Conservation (phyloP, 2,113 vertebrate species). For the Prochilodus magdalenae region DNA sequence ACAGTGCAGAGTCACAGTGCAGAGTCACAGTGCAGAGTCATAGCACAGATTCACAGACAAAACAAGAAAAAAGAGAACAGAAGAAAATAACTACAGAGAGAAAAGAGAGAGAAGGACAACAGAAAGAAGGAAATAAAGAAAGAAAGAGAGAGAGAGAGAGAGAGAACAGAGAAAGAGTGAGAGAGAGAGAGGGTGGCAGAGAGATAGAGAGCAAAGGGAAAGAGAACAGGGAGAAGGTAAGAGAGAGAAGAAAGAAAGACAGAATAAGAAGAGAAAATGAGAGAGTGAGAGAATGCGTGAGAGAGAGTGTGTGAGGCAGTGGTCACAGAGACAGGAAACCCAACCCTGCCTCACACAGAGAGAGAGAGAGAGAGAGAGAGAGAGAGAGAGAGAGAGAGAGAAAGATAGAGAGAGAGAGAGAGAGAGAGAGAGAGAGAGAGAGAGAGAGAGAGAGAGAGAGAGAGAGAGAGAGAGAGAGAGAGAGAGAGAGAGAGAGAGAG, state of each 20-base stretch:
- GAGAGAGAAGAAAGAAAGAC: no score
- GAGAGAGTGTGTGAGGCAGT: constrained; percentile 37
- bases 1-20: no score
- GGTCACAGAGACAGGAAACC: constrained; percentile 55
- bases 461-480: not conserved
- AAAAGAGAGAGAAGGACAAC: no score
- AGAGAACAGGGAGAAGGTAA: no score
- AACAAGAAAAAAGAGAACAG: no score
- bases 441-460: not conserved
- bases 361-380: not conserved
- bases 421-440: not conserved
- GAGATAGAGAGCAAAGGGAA: not conserved
- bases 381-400: not conserved
- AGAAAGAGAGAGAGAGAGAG: no score
- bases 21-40: no score
- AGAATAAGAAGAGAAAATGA: not conserved
- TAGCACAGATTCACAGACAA: no score
- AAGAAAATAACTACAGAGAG: no score
- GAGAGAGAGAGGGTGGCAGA: not conserved
- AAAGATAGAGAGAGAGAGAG: not conserved
- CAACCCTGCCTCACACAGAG: constrained; percentile 45
- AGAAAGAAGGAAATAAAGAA: no score
- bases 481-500: not conserved
- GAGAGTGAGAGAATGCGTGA: not conserved
- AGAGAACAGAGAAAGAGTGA: no score